Base-by-base conservation (phyloP, 2,113 vertebrate genomes). In the Callospermophilus lateralis region DNA sequence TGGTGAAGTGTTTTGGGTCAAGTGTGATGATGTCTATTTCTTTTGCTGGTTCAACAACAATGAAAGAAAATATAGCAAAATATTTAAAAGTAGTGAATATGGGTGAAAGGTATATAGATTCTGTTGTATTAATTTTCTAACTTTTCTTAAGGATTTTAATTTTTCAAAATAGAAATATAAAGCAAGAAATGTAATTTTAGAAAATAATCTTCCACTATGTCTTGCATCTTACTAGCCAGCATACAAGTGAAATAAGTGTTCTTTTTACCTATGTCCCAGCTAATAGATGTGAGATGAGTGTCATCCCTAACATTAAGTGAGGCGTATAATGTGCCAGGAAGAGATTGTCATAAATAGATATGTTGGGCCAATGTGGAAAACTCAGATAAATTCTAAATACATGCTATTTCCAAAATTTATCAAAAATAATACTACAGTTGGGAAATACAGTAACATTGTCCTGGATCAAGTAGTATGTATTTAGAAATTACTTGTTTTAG, bases 141-240 rank as follows among this genome's bases (percentile, higher is more conserved):
- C 83, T 91, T 91, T 79, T 90, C 24, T 87, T 32, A 95, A 95
- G 55, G 70, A 68, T 42, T 84, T 26, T 28, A n/a, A 55, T 78
- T 77, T 96, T 73, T 77, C 68, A 72, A 87, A 95, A 87, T 87
- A 87, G 90, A 89, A 85, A 78, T 65, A 32, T 81, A 51, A 78
- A 16, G 73, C 15, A 70, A 76, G 17, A 86, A 93, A 83, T 63
- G 77, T 37, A 5, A 89, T 39, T 77, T 90, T 3, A 96, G 12
- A 93, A 90, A 84, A 37, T n/a, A 4, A 34, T 85, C 8, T 65
- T 0, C 58, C 51, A 53, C 51, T 12, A 70, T 83, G 51, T 70
- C 39, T 55, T 87, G 9, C 92, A 80, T 90, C 26, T 95, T 97
- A 93, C 13, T 24, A 67, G 70, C 39, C 72, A 9, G 6, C 84